These are phyloP conservation scores for Ormyrus pomaceus DNA, from an alignment of 2,888 invertebrate genomes.

Conservation along the genomic window DNA sequence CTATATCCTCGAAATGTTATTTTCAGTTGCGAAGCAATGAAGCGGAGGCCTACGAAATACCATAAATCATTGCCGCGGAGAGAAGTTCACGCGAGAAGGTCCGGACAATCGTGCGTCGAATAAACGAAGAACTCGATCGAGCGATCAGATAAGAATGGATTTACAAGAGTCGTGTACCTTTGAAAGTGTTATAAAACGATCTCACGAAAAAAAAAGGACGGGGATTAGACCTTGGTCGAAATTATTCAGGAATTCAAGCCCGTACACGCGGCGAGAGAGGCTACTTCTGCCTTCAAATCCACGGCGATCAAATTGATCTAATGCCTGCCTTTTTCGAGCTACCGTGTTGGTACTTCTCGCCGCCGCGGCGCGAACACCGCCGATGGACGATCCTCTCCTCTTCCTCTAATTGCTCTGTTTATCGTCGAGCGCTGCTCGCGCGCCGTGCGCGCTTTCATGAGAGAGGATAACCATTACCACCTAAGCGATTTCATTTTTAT, in stretches of 20 bases:
- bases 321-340: slow-evolving; percentile 48
- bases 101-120: slow-evolving; percentile 58
- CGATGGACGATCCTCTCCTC: not conserved
- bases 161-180: slow-evolving; percentile 57
- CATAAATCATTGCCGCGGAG: slow-evolving; percentile 54
- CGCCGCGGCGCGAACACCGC: not conserved
- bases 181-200: slow-evolving; percentile 58
- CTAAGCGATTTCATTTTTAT: too few species aligned
- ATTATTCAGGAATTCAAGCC: slow-evolving; percentile 54
- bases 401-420: too few species aligned
- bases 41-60: slow-evolving; percentile 31
- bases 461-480: too few species aligned
- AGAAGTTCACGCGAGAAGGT: slow-evolving; percentile 29
- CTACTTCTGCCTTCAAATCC: not conserved
- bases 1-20: slow-evolving; percentile 20
- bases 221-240: slow-evolving; percentile 55
- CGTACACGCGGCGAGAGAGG: slow-evolving; percentile 23
- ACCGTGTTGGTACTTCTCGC: slow-evolving; percentile 43
- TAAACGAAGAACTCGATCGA: slow-evolving; percentile 56
- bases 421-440: too few species aligned
- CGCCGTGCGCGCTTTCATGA: too few species aligned
- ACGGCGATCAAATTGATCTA: slow-evolving; percentile 46
- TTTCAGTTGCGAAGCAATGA: slow-evolving; percentile 35
- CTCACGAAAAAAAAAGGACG: slow-evolving; percentile 49
- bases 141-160: slow-evolving; percentile 56